These are phyloP conservation scores for Arrhamphus sclerolepis DNA, from an alignment of 2,797 vertebrate genomes.

Conservation along the genomic window DNA sequence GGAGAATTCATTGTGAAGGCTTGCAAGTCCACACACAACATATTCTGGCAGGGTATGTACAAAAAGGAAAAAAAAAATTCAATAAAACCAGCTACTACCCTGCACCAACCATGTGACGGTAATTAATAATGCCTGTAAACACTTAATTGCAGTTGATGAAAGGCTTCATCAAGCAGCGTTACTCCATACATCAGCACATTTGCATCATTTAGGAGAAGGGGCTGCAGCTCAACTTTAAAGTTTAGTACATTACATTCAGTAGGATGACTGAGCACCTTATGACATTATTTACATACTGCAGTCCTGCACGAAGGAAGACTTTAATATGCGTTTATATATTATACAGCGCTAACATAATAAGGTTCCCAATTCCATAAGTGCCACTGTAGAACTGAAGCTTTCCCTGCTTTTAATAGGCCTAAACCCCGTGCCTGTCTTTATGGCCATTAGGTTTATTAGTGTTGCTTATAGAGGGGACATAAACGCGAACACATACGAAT, in stretches of 20 bases:
- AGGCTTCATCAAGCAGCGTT: conserved; percentile 16
- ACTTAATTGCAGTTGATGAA: conserved; percentile 40
- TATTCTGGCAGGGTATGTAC: not conserved
- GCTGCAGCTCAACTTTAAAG: conserved; percentile 23
- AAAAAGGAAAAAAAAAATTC: conserved; percentile 10
- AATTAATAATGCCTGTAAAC: conserved; percentile 40
- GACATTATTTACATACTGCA: conserved; percentile 29
- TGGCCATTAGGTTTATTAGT: conserved; percentile 75
- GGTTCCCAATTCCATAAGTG: conserved; percentile 33
- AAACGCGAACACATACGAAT: conserved; percentile 9
- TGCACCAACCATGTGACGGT: conserved; percentile 1
- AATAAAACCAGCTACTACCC: conserved; percentile 29
- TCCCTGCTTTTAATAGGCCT: conserved; percentile 57
- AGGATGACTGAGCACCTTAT: conserved; percentile 41
- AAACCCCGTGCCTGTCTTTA: conserved; percentile 50
- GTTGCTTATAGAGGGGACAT: conserved; percentile 27
- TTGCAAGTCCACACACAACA: too few relatives aligned
- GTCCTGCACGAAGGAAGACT: conserved; percentile 10
- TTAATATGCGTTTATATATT: conserved; percentile 37
- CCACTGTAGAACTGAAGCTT: conserved; percentile 22
- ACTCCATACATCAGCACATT: conserved; percentile 14
- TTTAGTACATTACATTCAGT: conserved; percentile 41
- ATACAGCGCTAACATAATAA: conserved; percentile 19
- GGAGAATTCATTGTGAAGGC: not conserved
- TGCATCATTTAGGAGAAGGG: conserved; percentile 8